Evolutionary conservation across 2,888 invertebrate species (phyloP), one percentile per base, ranked within the genome.

Genomic region (Eupelmus urozonus): DNA sequence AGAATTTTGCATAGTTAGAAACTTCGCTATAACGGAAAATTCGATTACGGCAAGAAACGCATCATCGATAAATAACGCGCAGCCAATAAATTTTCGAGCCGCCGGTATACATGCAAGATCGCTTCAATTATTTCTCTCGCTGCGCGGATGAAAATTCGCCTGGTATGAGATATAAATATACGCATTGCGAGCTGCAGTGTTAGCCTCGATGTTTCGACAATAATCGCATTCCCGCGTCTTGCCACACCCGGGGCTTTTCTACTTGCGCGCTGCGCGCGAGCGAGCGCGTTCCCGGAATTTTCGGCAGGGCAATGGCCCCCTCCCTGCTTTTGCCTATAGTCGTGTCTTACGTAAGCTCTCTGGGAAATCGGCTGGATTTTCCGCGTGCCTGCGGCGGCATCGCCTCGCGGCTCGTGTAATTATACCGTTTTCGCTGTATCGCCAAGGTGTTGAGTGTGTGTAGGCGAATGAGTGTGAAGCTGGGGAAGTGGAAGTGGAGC

Each of bases 151-250:
- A 25, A 27, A 57, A 27, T 57, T 3, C 20, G 23, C 62, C 2
- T 23, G 40, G n/a, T 42, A 40, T 42, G 69, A 69, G 42, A 42
- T 42, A 57, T 57, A 20, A 4, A 57, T 45, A 62, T 11, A 20
- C 62, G 20, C 20, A n/a, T 2, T 5, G 16, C 13, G 9, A 4
- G 16, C 16, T 20, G 53, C 40, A 55, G 9, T 23, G 51, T 51
- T 53, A 5, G 25, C 20, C 62, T 5, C 60, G 18, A 53, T 76
- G 45, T 76, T 63, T 69, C 42, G 49, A 75, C 62, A 53, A 65
- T 77, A 77, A 77, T 72, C 66, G 53, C 77, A 77, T 77, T 77
- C 77, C 65, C 53, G 23, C 11, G 60, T 53, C 63, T 45, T 74
- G 16, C 65, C 18, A 57, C 49, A 60, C 9, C 70, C 51, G 9